Conservation (phyloP, 2,113 vertebrate species). For the Oncorhynchus mykiss region DNA sequence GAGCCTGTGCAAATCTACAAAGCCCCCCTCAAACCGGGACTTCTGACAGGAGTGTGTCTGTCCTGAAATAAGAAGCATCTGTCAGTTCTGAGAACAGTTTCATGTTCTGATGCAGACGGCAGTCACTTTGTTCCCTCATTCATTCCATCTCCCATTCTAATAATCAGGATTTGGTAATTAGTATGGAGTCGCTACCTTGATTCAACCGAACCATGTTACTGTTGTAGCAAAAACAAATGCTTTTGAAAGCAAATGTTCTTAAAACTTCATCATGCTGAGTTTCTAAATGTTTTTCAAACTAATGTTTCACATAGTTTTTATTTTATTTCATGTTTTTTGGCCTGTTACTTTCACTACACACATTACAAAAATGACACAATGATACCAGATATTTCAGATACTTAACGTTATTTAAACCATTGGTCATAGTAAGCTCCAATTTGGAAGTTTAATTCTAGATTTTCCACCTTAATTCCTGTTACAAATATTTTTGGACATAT, state of each 20-base stretch:
- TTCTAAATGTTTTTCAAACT: conserved; percentile 28
- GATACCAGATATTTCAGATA: background rate
- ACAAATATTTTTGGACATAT: conserved; percentile 23
- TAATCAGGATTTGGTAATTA: conserved; percentile 76
- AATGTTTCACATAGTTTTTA: conserved; percentile 31
- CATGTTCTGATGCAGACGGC: conserved; percentile 74
- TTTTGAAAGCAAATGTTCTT: conserved; percentile 62
- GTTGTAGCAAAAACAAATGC: conserved; percentile 59
- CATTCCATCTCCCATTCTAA: conserved; percentile 71
- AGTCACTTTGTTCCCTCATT: conserved; percentile 73
- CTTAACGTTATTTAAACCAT: no score
- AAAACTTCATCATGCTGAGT: conserved; percentile 31
- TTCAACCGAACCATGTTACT: conserved; percentile 62
- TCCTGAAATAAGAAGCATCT: conserved; percentile 78
- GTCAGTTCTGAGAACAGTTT: conserved; percentile 79
- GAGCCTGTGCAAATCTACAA: conserved; percentile 72
- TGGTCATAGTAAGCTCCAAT: background rate
- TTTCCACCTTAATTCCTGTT: conserved; percentile 12
- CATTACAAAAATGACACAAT: no score
- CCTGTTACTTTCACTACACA: no score
- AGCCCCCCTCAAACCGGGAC: conserved; percentile 70
- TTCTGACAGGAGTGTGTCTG: conserved; percentile 72
- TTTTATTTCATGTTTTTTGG: background rate
- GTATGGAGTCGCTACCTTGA: conserved; percentile 71
- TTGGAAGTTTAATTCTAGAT: background rate